These are phyloP conservation scores for Caenorhabditis sp. DNA, from an alignment of 2,888 invertebrate species.

Conservation along the genomic window DNA sequence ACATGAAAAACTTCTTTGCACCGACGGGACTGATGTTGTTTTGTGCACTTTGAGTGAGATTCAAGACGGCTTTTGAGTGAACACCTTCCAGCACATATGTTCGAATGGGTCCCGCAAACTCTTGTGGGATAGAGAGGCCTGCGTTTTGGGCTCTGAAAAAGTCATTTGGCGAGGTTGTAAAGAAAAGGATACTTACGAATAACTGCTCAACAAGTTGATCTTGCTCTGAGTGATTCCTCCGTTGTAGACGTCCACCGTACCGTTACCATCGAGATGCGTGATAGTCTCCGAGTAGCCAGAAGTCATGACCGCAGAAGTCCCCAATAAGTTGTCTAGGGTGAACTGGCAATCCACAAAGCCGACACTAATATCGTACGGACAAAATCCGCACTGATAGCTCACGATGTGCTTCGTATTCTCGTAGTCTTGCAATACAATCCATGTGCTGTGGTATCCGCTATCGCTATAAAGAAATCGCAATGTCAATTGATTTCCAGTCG, in stretches of 20 bases:
- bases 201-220: neutral
- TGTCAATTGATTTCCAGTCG: slow-evolving; percentile 1
- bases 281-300: neutral
- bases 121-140: neutral
- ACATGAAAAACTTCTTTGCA: no score
- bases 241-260: neutral
- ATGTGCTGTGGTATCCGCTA: no score
- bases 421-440: neutral
- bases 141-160: neutral
- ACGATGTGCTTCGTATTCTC: slow-evolving; percentile 6
- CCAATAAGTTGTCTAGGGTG: neutral
- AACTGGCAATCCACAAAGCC: neutral
- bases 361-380: neutral
- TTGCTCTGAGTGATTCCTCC: slow-evolving; percentile 4
- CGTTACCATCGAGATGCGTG: neutral
- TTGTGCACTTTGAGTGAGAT: no score
- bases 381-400: neutral
- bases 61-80: neutral
- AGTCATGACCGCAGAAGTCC: neutral
- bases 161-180: neutral
- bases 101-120: neutral
- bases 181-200: neutral
- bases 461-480: neutral
- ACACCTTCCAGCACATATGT: neutral
- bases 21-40: no score